Base-by-base conservation (phyloP, 2,888 invertebrate genomes). In the Phanerotoma sp. region DNA sequence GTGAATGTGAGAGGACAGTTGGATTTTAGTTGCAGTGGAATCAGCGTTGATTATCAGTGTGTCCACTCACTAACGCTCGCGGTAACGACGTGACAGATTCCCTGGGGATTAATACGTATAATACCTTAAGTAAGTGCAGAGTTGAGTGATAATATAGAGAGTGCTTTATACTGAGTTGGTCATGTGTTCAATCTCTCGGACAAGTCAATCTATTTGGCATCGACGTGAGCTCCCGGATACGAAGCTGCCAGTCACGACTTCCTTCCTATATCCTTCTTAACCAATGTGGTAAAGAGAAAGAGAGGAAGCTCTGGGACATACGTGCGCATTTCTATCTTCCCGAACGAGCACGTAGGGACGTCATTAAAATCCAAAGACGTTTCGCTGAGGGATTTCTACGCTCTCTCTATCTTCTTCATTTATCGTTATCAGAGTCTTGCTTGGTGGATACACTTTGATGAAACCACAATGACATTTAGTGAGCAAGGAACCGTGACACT, bases 161-260 rank as follows among this genome's bases (percentile, higher is more conserved):
- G 32, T n/a, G 21, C 20, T 21, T 41, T 41, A 41, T 41, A 41
- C 9, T 6, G 41, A 21, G 21, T 41, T 22, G 16, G 7, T 37
- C 35, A 11, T n/a, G 11, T 35, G 33, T 30, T 46, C 46, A 47
- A 47, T 47, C 47, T 47, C 47, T 47, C 25, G 47, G 37, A 33
- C 54, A 44, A 54, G 49, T 54, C 54, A 49, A 54, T 54, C 49
- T 44, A 54, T 44, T 22, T 48, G 13, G 16, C 33, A 47, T 47
- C 47, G 47, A 37, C 47, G 21, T 22, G 47, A 47, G 25, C 35
- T n/a, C n/a, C 37, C 37, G 47, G 47, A 47, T 47, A 47, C 47
- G 35, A 35, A 22, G 37, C 47, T 47, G 47, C 47, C 47, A 47
- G 47, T 47, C 47, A 47, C 47, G 37, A 47, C 37, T 47, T 47